Percentiles rank a stretch among this genome's conserved stretches.
These are phyloP conservation scores for Cochlearius cochlearius DNA, from an alignment of 2,113 vertebrate genomes.

Conservation along the genomic window DNA sequence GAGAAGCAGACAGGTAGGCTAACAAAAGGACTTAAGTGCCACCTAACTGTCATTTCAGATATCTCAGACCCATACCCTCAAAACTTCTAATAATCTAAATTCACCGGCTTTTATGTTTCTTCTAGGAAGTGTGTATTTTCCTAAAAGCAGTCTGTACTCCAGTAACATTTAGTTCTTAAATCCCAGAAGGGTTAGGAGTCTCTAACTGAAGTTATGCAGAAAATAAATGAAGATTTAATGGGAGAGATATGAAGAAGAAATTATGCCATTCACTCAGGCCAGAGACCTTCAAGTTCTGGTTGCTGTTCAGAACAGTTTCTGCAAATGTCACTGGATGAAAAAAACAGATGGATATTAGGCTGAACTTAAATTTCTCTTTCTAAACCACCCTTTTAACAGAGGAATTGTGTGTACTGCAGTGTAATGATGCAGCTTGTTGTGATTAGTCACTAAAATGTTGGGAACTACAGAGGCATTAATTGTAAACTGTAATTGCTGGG, in stretches of 20 bases:
- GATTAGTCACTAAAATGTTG: not conserved
- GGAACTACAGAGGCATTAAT: not conserved
- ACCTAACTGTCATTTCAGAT: not conserved
- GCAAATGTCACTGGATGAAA: not conserved
- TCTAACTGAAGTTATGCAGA: not conserved
- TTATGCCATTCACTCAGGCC: not conserved
- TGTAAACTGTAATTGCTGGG: not conserved
- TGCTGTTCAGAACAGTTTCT: not conserved
- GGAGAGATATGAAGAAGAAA: not conserved
- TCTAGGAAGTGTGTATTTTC: not conserved
- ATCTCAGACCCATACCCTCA: not conserved
- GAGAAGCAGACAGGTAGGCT: not conserved
- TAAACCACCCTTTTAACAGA: not conserved
- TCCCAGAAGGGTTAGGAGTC: not conserved
- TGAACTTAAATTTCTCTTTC: not conserved
- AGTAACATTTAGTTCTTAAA: not conserved
- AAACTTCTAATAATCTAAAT: not conserved
- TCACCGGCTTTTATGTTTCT: not conserved
- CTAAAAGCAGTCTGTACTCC: not conserved
- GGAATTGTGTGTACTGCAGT: not conserved
- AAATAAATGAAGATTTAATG: not conserved
- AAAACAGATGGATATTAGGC: not conserved
- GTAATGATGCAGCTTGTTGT: not conserved
- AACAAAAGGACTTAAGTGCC: not conserved
- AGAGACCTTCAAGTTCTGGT: not conserved